A percentile compares a stretch with the other conserved stretches of the same genome.
These are phyloP conservation scores for Crocallis elinguaria DNA, from an alignment of 2,888 invertebrate species.

Conservation along the genomic window DNA sequence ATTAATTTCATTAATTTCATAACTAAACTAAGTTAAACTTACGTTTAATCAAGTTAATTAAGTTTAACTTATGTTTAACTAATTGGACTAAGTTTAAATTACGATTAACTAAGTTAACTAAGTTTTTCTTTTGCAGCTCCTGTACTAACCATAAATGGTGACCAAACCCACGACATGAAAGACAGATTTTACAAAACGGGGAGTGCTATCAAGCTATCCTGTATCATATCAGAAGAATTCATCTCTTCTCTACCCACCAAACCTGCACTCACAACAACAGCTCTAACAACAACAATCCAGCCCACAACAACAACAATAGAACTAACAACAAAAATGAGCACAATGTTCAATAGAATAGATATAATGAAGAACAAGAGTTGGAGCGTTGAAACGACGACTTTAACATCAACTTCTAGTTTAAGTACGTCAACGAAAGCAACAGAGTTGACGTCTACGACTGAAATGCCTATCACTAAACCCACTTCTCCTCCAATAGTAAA, in stretches of 20 bases:
- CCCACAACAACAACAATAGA: constrained; percentile 70
- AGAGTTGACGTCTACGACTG: constrained; percentile 59
- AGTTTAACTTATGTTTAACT: no score
- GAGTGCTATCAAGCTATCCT: constrained; percentile 89
- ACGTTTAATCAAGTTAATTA: no score
- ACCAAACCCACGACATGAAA: constrained; percentile 88
- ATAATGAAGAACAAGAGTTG: constrained; percentile 81
- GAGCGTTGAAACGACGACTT: constrained; percentile 79
- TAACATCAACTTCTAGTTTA: constrained; percentile 75
- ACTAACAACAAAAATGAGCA: constrained; percentile 72
- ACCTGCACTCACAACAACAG: constrained; percentile 53
- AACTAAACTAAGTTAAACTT: no score
- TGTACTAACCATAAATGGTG: constrained; percentile 88
- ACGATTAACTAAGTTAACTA: not conserved
- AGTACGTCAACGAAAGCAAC: constrained; percentile 67
- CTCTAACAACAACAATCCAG: constrained; percentile 59
- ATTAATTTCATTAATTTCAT: no score
- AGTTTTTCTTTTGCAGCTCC: constrained; percentile 83
- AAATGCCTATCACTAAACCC: constrained; percentile 53
- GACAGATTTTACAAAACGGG: constrained; percentile 91
- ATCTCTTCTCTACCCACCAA: constrained; percentile 61
- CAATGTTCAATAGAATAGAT: constrained; percentile 79
- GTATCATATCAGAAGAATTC: constrained; percentile 80
- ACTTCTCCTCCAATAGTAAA: constrained; percentile 63
- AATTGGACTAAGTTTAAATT: not conserved